These are phyloP conservation scores for Chaetogeoica ovagalla DNA, from an alignment of 2,888 invertebrate genomes.

Conservation along the genomic window DNA sequence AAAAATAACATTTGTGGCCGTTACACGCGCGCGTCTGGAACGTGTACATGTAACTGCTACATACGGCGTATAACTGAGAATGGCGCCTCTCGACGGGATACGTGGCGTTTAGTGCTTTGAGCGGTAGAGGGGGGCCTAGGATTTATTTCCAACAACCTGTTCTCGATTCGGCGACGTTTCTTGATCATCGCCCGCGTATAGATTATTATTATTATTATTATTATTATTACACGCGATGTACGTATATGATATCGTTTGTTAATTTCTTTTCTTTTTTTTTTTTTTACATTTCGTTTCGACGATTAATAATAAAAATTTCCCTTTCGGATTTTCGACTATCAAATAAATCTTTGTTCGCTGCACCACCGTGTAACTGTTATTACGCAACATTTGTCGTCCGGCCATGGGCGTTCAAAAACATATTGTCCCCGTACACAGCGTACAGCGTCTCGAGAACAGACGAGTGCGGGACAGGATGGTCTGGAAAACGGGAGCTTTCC, in stretches of 20 bases:
- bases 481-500: too few relatives aligned
- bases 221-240: background rate
- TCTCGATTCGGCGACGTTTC: constrained; percentile 37
- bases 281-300: constrained; percentile 34
- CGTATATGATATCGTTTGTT: background rate
- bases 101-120: constrained; percentile 52
- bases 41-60: constrained; percentile 8
- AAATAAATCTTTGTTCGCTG: background rate
- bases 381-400: too few relatives aligned
- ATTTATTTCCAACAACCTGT: constrained; percentile 50
- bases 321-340: background rate
- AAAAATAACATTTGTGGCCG: background rate
- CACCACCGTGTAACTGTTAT: too few relatives aligned
- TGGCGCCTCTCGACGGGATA: constrained; percentile 52
- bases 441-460: too few relatives aligned
- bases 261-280: constrained; percentile 17
- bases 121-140: constrained; percentile 22
- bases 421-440: too few relatives aligned
- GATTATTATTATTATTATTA: background rate
- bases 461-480: too few relatives aligned
- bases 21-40: constrained; percentile 24
- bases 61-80: too few relatives aligned
- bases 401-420: too few relatives aligned
- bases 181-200: constrained; percentile 25
- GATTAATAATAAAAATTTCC: background rate